Base-by-base conservation (phyloP, 1,140 invertebrate genomes). In the Zeugodacus cucurbitae region DNA sequence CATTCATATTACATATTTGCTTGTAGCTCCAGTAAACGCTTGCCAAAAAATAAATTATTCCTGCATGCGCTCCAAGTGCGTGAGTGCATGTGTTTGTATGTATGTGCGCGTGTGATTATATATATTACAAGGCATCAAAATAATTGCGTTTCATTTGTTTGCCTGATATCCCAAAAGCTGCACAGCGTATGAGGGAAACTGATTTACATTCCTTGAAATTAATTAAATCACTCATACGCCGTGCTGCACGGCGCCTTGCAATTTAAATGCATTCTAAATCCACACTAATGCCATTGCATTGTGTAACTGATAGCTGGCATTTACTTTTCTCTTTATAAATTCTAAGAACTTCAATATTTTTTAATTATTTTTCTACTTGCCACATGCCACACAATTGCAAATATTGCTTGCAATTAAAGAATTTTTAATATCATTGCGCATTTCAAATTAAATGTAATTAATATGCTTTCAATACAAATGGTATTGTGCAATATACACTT, bases 161-260 rank as follows among this genome's bases (percentile, higher is more conserved):
- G 17, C 14, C 26, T 14, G 32, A 67, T 0, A 67, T 8, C 0
- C 29, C 11, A 67, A 67, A 14, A 5, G 26, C 1, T 14, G 6
- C 5, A 14, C 11, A 34, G 11, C 10, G 29, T 3, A 64, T 29
- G 29, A 29, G 62, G 10, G 29, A 32, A 64, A 29, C 29, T 2
- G n/a, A 26, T 64, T 14, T 64, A 14, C 62, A 64, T 29, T 14
- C 7, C 62, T 48, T 17, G 11, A 54, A 54, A 54, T 54, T 54
- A 54, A 54, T 82, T 1, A 48, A 44, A 48, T 82, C 7, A 82
- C 74, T 82, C 74, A 82, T 82, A 82, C 37, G 74, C 74, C 74
- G 20, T 74, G 70, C 41, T 34, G 14, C 1, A 37, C 17, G 32
- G 0, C n/a, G n/a, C n/a, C n/a, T n/a, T n/a, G 62, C 29, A 64